A percentile compares a stretch with the other conserved stretches of the same genome.
These are phyloP conservation scores for Idaea biselata DNA, from an alignment of 2,888 invertebrate genomes.

Conservation along the genomic window DNA sequence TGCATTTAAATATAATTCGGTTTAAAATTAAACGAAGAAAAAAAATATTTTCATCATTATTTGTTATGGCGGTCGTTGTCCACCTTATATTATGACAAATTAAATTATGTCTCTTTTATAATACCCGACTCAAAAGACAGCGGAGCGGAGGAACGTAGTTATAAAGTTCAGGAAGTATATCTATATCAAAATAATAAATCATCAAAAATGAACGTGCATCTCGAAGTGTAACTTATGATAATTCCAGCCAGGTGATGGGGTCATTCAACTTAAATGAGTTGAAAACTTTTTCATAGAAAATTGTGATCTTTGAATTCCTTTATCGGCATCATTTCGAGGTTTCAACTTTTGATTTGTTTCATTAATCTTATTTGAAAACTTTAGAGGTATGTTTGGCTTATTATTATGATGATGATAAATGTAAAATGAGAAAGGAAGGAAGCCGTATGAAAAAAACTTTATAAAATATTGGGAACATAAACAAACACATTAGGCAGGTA, in stretches of 20 bases:
- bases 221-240: neutral
- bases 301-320: neutral
- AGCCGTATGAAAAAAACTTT: neutral
- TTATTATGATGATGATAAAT: slow-evolving; percentile 1
- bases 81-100: neutral
- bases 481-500: neutral
- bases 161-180: neutral
- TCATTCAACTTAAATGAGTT: neutral
- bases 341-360: slow-evolving; percentile 1
- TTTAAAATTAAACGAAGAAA: neutral
- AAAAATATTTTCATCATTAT: neutral
- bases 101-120: neutral
- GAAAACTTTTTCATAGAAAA: neutral
- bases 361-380: neutral
- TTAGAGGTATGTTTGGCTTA: neutral
- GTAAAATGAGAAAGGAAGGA: neutral
- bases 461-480: neutral
- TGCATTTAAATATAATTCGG: neutral
- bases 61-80: neutral
- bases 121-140: neutral
- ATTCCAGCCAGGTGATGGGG: neutral
- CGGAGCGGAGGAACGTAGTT: neutral
- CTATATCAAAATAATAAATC: too few relatives aligned
- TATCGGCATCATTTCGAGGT: neutral
- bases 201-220: neutral